Conservation (phyloP, 2,113 vertebrate genomes). For the Pseudolaguvia tuberculata region DNA sequence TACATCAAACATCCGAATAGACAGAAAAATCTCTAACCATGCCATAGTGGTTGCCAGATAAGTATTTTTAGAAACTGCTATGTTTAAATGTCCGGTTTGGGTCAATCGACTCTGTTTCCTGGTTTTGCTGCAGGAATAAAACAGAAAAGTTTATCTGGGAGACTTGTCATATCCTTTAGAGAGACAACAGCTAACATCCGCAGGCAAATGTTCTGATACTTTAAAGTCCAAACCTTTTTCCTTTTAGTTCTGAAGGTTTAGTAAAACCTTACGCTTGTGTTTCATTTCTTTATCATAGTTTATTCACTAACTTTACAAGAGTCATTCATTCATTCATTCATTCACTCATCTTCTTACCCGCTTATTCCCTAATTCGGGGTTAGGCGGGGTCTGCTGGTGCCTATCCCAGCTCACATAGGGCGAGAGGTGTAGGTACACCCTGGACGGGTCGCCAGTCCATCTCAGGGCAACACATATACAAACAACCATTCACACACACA, state of each 20-base stretch:
- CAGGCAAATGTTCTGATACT: background rate
- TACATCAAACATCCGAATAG: background rate
- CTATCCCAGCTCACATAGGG: too few relatives aligned
- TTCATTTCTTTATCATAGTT: background rate
- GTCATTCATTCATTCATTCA: too few relatives aligned
- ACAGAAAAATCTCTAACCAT: too few relatives aligned
- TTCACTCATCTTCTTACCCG: too few relatives aligned
- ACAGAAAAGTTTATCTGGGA: background rate
- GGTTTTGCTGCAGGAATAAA: background rate
- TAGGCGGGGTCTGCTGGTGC: too few relatives aligned
- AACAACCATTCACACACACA: too few relatives aligned
- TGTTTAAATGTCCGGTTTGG: too few relatives aligned
- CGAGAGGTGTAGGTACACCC: too few relatives aligned
- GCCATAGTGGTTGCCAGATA: background rate
- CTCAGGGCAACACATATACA: too few relatives aligned
- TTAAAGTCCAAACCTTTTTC: slow-evolving; percentile 6
- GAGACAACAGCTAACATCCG: background rate
- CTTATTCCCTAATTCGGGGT: too few relatives aligned
- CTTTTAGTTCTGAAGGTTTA: slow-evolving; percentile 1
- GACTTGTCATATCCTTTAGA: background rate
- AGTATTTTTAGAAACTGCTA: background rate
- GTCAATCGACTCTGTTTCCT: background rate
- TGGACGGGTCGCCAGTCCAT: too few relatives aligned
- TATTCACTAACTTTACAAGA: background rate
- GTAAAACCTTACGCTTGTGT: background rate